Evolutionary conservation across 2,797 vertebrate species (phyloP), one percentile per base, ranked within the genome.

Genomic region (Argentina silus): DNA sequence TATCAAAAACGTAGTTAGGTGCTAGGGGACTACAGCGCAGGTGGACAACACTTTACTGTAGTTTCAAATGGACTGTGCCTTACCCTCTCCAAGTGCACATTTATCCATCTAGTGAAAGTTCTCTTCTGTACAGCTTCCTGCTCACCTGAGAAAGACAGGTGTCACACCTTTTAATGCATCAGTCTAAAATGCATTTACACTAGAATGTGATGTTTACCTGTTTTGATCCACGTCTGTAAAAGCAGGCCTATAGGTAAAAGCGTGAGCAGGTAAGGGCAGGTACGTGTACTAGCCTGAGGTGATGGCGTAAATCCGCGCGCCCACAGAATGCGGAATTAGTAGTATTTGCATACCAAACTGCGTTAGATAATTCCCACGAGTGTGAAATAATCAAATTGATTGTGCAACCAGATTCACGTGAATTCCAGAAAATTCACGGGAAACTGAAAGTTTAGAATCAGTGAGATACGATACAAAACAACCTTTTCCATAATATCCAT

Each of bases 81-180:
- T 89, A 97, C 97, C 89, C 92, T 95, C 85, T 93, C 95, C 74
- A 98, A 93, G 63, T 96, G 94, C 27, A 95, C 88, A 76, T 98
- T 97, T 70, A 98, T 95, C 96, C 96, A 97, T 36, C 95, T 93
- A 51, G 96, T 96, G 76, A 97, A 98, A 7, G 94, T 95, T 81
- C 92, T 94, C 89, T 93, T 95, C 93, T 94, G 96, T 36, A 93
- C 93, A 77, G 93, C 93, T 73, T 92, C 91, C 0, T 91, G 92
- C 75, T 94, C 95, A 27, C 94, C 96, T 96, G 82, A 27, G 23
- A 63, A 27, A 17, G 36, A 42, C 7, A 15, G 3, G 27, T n/a
- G n/a, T n/a, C n/a, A n/a, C n/a, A n/a, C n/a, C n/a, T 63, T 43
- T 44, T 9, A 10, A 17, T 15, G 3, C 15, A 63, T 43, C n/a